Percentiles rank a stretch among this genome's conserved stretches.
Evolutionary conservation across 2,888 invertebrate species (phyloP).

Genomic region (Gari tellinella): DNA sequence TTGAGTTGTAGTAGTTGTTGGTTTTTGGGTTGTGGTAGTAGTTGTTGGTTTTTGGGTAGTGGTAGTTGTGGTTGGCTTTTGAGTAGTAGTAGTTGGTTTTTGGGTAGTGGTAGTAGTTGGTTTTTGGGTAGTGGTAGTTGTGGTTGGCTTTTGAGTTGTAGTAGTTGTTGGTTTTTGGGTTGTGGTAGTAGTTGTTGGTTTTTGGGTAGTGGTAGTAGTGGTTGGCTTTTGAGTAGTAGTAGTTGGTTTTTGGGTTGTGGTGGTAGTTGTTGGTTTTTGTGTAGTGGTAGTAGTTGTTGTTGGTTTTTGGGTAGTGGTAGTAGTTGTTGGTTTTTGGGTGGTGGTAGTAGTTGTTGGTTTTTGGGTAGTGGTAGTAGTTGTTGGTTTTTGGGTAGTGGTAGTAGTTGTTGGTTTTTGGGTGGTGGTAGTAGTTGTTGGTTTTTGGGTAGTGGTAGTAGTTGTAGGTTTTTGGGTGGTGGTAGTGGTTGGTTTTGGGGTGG

Average conservation of each 20-base stretch:
- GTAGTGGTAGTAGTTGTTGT: constrained; percentile 25
- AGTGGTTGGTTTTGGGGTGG: constrained; percentile 16
- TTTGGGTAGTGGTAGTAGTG: neutral
- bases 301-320: constrained; percentile 14
- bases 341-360: constrained; percentile 24
- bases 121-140: no score
- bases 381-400: constrained; percentile 30
- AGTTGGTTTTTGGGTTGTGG: constrained; percentile 24
- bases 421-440: constrained; percentile 25
- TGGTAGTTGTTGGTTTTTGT: constrained; percentile 17
- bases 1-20: no score
- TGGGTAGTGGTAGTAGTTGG: no score
- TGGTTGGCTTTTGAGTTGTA: no score
- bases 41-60: no score
- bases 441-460: constrained; percentile 8
- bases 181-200: neutral
- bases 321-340: constrained; percentile 24
- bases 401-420: constrained; percentile 23
- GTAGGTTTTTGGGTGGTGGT: constrained; percentile 25
- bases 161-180: no score
- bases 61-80: no score
- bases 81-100: no score
- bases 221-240: constrained; percentile 23
- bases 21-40: no score
- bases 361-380: constrained; percentile 21